Evolutionary conservation across 2,888 invertebrate genomes (phyloP).

Genomic region (Dendrolimus pini): DNA sequence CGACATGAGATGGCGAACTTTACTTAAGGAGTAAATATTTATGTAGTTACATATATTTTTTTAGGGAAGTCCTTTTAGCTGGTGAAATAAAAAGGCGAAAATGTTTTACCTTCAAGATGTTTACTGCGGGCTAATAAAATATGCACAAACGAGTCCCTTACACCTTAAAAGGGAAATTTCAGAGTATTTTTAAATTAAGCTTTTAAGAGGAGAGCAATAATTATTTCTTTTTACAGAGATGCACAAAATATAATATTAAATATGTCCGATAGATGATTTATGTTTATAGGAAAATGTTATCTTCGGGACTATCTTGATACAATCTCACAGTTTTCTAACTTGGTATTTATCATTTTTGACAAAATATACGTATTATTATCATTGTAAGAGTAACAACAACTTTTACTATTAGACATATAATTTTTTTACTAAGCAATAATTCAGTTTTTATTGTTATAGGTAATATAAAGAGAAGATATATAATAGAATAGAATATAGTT

Average conservation of each 20-base stretch:
- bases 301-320: too few species aligned
- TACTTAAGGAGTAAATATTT: slow-evolving; percentile 69
- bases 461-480: too few species aligned
- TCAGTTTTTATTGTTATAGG: too few species aligned
- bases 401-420: too few species aligned
- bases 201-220: neutral
- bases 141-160: neutral
- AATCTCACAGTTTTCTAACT: too few species aligned
- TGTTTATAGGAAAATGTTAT: too few species aligned
- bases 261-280: too few species aligned
- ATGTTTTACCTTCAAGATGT: slow-evolving; percentile 8
- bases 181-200: neutral
- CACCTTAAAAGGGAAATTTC: neutral
- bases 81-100: slow-evolving; percentile 9
- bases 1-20: slow-evolving; percentile 68
- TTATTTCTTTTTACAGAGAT: neutral
- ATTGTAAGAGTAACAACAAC: too few species aligned
- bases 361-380: too few species aligned
- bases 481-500: too few species aligned
- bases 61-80: slow-evolving; percentile 21
- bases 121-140: slow-evolving; percentile 1
- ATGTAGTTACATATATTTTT: slow-evolving; percentile 39
- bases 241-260: neutral
- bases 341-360: too few species aligned
- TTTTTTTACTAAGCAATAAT: too few species aligned